phyloP scores from a whole-genome alignment of 2,888 invertebrate species.

The Eupithecia pulchellata region DNA sequence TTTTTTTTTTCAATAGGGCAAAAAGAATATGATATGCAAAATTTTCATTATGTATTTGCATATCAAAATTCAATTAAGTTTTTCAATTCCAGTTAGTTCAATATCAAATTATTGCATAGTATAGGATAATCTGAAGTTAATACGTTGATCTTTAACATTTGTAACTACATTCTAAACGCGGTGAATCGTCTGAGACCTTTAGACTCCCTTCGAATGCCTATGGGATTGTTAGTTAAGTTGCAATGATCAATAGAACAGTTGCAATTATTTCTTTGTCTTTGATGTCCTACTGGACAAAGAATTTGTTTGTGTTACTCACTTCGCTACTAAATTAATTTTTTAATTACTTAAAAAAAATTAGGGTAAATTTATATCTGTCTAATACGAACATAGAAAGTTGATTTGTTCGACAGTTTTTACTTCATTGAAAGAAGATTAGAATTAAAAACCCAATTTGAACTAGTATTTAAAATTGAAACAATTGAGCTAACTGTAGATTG shows the following conservation, averaged over 20 bases:
- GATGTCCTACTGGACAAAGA: neutral
- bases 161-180: slow-evolving; percentile 38
- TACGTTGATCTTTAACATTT: slow-evolving; percentile 44
- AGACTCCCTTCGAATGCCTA: slow-evolving; percentile 33
- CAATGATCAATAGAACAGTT: neutral
- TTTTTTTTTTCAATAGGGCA: neutral
- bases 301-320: neutral
- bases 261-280: neutral
- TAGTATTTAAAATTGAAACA: too few species aligned
- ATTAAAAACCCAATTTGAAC: too few species aligned
- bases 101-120: slow-evolving; percentile 15
- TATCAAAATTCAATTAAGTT: slow-evolving; percentile 19
- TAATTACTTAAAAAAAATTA: too few species aligned
- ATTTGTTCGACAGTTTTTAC: neutral
- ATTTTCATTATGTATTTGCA: neutral
- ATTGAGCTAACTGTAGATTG: too few species aligned
- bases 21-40: neutral
- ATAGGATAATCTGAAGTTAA: slow-evolving; percentile 35
- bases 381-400: neutral
- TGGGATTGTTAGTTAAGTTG: neutral
- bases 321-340: neutral
- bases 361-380: too few species aligned
- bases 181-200: slow-evolving; percentile 42
- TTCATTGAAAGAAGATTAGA: too few species aligned
- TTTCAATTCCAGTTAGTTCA: slow-evolving; percentile 12